Percentiles rank a stretch among this genome's conserved stretches.
phyloP scores from a whole-genome alignment of 2,888 invertebrate species.

The Cheilosia vernalis region DNA sequence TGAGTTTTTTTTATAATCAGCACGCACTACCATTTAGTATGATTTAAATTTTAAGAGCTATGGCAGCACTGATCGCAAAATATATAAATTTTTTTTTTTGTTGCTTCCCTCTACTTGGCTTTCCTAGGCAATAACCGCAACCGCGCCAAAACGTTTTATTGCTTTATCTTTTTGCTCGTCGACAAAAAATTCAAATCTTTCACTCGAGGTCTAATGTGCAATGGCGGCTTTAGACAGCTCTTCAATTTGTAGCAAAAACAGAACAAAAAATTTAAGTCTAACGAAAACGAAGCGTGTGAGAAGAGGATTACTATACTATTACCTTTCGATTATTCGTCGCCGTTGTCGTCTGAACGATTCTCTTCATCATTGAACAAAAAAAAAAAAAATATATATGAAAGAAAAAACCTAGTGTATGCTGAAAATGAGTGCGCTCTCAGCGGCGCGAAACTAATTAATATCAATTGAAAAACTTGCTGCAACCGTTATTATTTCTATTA shows the following conservation, averaged over 20 bases:
- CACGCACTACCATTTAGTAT: too few relatives aligned
- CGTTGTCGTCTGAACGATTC: constrained; percentile 68
- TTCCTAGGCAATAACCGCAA: constrained; percentile 51
- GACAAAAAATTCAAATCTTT: constrained; percentile 43
- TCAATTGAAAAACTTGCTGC: constrained; percentile 35
- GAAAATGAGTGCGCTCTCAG: constrained; percentile 61
- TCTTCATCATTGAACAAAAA: constrained; percentile 68
- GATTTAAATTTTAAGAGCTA: neutral
- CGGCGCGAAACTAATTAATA: constrained; percentile 66
- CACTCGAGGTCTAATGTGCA: constrained; percentile 44
- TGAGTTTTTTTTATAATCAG: too few relatives aligned
- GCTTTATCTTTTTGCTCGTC: constrained; percentile 14
- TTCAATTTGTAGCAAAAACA: constrained; percentile 22
- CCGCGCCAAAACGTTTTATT: constrained; percentile 71
- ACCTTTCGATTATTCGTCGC: constrained; percentile 73
- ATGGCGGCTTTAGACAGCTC: constrained; percentile 55
- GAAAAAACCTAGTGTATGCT: constrained; percentile 57
- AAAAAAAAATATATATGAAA: constrained; percentile 19
- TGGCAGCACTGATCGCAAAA: constrained; percentile 60
- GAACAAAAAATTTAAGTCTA: constrained; percentile 27
- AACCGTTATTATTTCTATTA: constrained; percentile 36
- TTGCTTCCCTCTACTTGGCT: neutral
- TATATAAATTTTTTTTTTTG: neutral
- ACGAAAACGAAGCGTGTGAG: constrained; percentile 42
- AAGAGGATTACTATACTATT: constrained; percentile 62